phyloP scores from a whole-genome alignment of 2,113 vertebrate species.

The Columbina picui region DNA sequence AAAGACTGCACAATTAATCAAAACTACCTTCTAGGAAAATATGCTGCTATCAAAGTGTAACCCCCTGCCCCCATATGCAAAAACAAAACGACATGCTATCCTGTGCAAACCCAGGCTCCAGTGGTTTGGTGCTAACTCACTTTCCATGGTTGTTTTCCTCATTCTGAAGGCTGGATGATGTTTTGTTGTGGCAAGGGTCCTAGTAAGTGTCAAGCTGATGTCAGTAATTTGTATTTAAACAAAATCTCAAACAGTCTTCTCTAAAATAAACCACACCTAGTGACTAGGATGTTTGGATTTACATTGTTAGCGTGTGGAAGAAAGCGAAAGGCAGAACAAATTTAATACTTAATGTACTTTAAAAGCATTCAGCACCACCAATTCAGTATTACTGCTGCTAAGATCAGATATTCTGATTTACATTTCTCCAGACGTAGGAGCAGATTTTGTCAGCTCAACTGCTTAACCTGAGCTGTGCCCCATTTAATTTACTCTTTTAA shows the following conservation, averaged over 20 bases:
- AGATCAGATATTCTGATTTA: not conserved
- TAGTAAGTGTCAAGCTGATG: not conserved
- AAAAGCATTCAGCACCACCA: not conserved
- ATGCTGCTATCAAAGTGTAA: not conserved
- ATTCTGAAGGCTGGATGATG: not conserved
- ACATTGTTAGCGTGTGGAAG: not conserved
- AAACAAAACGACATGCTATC: not conserved
- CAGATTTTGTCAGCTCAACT: not conserved
- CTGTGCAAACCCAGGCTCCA: not conserved
- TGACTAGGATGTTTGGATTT: not conserved
- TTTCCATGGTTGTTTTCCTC: not conserved
- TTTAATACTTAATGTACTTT: not conserved
- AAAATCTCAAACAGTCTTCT: not conserved
- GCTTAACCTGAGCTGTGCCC: not conserved
- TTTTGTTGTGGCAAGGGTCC: not conserved
- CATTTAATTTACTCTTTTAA: not conserved
- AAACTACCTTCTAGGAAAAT: not conserved
- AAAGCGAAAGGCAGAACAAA: not conserved
- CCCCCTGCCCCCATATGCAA: not conserved
- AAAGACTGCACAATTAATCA: not conserved
- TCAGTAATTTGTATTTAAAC: not conserved
- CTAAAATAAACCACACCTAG: not conserved
- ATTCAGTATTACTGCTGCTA: not conserved
- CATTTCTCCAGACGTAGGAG: not conserved
- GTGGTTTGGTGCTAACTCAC: not conserved